Conservation (phyloP, 2,113 vertebrate species). For the Ictidomys tridecemlineatus region DNA sequence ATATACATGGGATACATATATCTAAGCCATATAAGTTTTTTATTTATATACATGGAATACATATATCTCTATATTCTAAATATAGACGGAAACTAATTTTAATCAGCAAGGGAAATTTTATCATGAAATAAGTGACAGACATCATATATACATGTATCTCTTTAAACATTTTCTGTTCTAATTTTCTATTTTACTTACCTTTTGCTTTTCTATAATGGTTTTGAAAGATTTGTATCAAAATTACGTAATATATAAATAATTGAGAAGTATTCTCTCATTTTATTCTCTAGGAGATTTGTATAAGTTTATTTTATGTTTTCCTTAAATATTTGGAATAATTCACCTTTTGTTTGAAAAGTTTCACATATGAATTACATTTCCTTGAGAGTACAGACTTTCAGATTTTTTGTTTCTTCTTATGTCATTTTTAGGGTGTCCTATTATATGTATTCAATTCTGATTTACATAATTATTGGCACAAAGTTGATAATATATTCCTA, state of each 20-base stretch:
- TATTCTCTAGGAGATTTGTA: background rate
- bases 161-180: background rate
- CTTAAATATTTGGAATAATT: background rate
- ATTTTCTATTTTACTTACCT: background rate
- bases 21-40: too few species aligned
- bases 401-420: background rate
- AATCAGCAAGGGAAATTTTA: background rate
- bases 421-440: background rate
- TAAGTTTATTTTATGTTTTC: background rate
- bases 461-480: background rate
- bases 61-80: background rate
- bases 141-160: background rate
- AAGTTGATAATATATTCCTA: background rate
- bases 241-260: background rate
- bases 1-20: background rate
- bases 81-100: background rate
- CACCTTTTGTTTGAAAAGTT: background rate
- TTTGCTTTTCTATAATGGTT: background rate
- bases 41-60: too few species aligned
- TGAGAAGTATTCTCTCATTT: background rate
- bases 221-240: background rate
- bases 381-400: background rate
- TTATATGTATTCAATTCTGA: background rate
- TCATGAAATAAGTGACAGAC: background rate
- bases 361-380: background rate